Base-by-base conservation (phyloP, 2,888 invertebrate genomes). In the Erannis defoliaria region DNA sequence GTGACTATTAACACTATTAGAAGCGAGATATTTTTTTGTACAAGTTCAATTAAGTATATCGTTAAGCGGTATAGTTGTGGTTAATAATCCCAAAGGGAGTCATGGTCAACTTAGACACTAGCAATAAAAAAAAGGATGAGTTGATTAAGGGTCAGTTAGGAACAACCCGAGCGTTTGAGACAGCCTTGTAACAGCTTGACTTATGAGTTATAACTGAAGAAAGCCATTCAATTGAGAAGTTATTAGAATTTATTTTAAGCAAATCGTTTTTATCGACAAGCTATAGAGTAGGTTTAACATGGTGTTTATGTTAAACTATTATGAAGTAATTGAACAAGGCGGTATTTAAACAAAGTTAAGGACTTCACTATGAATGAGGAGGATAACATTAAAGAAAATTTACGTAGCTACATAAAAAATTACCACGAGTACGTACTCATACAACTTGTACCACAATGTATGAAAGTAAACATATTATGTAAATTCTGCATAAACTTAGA, bases 21-120 rank as follows among this genome's bases (percentile, higher is more conserved):
- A 33, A 45, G 43, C 49, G 31, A 37, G 33, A 43, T 50, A 59
- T 51, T 63, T 51, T 63, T 55, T 23, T 51, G 55, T 51, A 43
- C 45, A 19, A 40, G 38, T 46, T 51, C 43, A 61, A 62, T 55
- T 56, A 40, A 19, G 19, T 40, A 50, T 42, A 50, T 38, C 38
- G 29, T 46, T 45, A 65, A 56, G 37, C 48, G 48, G 56, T 56
- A 60, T 19, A 37, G 48, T 23, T 61, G 55, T 57, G 43, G n/a
- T n/a, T n/a, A n/a, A 66, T 67, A 72, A 72, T 72, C 67, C 68
- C 62, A 70, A 77, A 73, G 59, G 62, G 68, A 79, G 73, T 76
- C 79, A 85, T 85, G 84, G 85, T 76, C 74, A 62, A 29, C 46
- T 58, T 43, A 63, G 74, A 68, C 81, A 84, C 80, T 80, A 80